These are phyloP conservation scores for Neolamprologus toae DNA, from an alignment of 2,113 vertebrate species.

Conservation along the genomic window DNA sequence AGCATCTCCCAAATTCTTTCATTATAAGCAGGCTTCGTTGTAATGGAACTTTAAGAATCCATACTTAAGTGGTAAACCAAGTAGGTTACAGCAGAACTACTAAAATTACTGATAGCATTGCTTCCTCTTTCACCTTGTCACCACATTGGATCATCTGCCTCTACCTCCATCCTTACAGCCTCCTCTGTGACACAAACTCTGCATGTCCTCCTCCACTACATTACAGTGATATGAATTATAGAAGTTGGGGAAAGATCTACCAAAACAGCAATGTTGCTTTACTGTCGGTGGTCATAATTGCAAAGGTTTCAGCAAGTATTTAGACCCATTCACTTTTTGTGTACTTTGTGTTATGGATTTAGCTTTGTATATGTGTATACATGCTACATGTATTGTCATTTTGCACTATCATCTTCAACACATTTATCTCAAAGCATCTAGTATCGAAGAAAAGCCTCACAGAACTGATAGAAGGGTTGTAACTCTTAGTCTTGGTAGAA, in stretches of 20 bases:
- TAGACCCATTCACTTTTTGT: neutral
- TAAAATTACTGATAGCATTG: neutral
- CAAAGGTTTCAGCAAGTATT: neutral
- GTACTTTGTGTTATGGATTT: neutral
- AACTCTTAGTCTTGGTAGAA: neutral
- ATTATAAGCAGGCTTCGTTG: neutral
- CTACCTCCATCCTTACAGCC: neutral
- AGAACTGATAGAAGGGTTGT: neutral
- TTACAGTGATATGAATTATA: neutral
- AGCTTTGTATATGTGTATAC: neutral
- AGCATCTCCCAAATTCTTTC: neutral
- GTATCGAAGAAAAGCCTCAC: neutral
- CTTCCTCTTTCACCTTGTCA: neutral
- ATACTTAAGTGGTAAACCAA: neutral
- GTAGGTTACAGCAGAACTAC: neutral
- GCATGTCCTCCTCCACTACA: neutral
- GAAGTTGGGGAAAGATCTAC: neutral
- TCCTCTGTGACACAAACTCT: neutral
- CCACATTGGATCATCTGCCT: neutral
- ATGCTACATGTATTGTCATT: neutral
- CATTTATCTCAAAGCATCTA: neutral
- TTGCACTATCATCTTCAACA: neutral
- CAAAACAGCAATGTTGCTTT: neutral
- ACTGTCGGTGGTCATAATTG: neutral
- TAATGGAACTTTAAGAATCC: neutral